phyloP scores from a whole-genome alignment of 2,888 invertebrate species.

The Stenodera caucasica region DNA sequence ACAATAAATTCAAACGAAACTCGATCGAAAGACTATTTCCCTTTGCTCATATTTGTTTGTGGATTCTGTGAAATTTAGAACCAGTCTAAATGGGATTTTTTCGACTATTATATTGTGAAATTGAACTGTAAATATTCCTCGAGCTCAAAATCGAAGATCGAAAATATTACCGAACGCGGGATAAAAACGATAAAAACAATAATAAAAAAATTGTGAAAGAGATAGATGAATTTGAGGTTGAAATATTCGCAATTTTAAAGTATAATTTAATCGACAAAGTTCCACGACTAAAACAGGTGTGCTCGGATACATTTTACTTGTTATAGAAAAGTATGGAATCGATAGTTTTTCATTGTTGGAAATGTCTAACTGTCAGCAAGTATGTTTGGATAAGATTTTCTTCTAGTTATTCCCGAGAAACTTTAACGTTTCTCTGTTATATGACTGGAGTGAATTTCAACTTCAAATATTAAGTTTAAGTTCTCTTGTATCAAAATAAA shows the following conservation, averaged over 20 bases:
- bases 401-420: too few species aligned
- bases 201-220: too few species aligned
- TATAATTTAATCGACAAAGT: constrained; percentile 7
- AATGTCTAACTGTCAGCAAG: background rate
- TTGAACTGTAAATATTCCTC: too few species aligned
- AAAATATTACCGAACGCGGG: too few species aligned
- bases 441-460: background rate
- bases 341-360: background rate
- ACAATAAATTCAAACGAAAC: constrained; percentile 20
- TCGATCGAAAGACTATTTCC: constrained; percentile 16
- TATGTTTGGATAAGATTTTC: background rate
- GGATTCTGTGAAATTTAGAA: background rate
- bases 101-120: too few species aligned
- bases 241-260: constrained; percentile 1
- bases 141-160: too few species aligned
- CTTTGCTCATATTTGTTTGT: constrained; percentile 6
- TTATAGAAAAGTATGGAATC: constrained; percentile 1
- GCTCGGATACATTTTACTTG: background rate
- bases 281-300: background rate
- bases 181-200: too few species aligned
- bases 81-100: background rate
- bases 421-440: too few species aligned
- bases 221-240: background rate
- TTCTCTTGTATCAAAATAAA: background rate
- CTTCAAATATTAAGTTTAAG: background rate